phyloP scores from a whole-genome alignment of 35 echinoderm and acorn worm genomes.

The Patiria miniata region DNA sequence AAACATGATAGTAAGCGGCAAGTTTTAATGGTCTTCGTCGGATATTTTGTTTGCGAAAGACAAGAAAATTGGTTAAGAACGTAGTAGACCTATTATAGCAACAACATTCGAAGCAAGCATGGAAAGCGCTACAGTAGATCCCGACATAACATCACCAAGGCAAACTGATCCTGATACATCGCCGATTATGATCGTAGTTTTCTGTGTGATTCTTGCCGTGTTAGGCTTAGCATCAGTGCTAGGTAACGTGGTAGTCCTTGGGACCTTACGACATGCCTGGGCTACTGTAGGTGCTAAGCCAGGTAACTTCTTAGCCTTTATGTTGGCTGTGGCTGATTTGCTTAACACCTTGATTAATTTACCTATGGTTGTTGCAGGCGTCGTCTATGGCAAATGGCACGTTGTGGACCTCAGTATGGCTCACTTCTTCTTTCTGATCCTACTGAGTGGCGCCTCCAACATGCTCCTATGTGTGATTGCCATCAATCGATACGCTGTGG shows the following conservation, averaged over 20 bases:
- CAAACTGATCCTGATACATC: not conserved
- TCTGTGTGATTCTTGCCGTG: not conserved
- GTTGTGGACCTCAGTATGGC: not conserved
- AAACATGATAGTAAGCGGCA: too few species aligned
- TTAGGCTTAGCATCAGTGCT: not conserved
- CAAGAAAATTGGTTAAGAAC: too few species aligned
- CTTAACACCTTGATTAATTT: slow-evolving; percentile 4
- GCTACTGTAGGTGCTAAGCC: not conserved
- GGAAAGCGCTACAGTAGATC: not conserved
- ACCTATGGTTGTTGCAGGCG: not conserved
- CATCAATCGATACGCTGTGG: slow-evolving; percentile 4
- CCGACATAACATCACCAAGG: not conserved
- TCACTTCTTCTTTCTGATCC: slow-evolving; percentile 7
- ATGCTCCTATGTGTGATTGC: not conserved
- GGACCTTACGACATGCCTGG: not conserved
- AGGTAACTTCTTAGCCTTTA: slow-evolving; percentile 12
- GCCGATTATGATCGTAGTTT: not conserved
- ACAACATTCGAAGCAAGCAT: not conserved
- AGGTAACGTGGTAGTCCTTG: slow-evolving; percentile 3
- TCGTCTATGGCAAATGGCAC: not conserved
- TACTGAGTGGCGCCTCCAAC: slow-evolving; percentile 7
- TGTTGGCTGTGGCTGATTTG: not conserved
- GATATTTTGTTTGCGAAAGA: too few species aligned
- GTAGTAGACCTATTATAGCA: too few species aligned
- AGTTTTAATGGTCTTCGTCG: too few species aligned